A percentile compares a stretch with the other conserved stretches of the same genome.
Evolutionary conservation across 2,888 invertebrate species (phyloP).

Genomic region (Zaprionus bogoriensis): DNA sequence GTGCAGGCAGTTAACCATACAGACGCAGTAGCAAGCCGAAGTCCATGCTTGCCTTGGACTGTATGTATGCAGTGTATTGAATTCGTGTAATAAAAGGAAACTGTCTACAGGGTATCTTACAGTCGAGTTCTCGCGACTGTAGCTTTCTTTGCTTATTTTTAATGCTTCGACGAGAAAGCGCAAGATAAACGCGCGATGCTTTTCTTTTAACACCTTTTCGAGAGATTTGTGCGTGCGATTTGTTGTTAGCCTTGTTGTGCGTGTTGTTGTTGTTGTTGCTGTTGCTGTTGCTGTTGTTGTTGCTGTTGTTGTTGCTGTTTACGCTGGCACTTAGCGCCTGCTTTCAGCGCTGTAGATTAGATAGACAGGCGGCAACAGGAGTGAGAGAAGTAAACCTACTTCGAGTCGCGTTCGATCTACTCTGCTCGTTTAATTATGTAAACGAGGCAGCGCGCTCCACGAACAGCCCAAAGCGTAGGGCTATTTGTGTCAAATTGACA

Average conservation of each 20-base stretch:
- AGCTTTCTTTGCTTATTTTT: constrained; percentile 15
- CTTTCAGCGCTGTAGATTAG: constrained; percentile 53
- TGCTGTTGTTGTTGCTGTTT: constrained; percentile 46
- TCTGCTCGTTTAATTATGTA: constrained; percentile 74
- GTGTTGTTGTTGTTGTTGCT: constrained; percentile 13
- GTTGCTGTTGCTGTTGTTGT: constrained; percentile 8
- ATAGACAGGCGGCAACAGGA: neutral
- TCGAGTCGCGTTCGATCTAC: constrained; percentile 19
- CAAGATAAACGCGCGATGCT: constrained; percentile 69
- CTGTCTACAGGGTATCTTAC: neutral
- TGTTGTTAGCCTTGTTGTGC: too few species aligned
- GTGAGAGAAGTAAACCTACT: neutral
- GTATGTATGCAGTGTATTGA: too few species aligned
- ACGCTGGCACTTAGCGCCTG: constrained; percentile 73
- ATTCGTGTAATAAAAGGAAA: too few species aligned
- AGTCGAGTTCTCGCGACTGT: too few species aligned
- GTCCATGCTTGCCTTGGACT: too few species aligned
- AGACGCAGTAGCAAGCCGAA: too few species aligned
- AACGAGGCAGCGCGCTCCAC: constrained; percentile 57
- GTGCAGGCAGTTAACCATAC: too few species aligned
- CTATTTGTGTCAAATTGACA: constrained; percentile 79
- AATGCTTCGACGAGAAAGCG: constrained; percentile 69
- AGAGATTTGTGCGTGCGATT: constrained; percentile 77
- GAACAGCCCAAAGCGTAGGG: constrained; percentile 32
- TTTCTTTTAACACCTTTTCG: constrained; percentile 78